Evolutionary conservation across 2,113 vertebrate genomes (phyloP), one percentile per base, ranked within the genome.

Genomic region (Bambusicola thoracicus): DNA sequence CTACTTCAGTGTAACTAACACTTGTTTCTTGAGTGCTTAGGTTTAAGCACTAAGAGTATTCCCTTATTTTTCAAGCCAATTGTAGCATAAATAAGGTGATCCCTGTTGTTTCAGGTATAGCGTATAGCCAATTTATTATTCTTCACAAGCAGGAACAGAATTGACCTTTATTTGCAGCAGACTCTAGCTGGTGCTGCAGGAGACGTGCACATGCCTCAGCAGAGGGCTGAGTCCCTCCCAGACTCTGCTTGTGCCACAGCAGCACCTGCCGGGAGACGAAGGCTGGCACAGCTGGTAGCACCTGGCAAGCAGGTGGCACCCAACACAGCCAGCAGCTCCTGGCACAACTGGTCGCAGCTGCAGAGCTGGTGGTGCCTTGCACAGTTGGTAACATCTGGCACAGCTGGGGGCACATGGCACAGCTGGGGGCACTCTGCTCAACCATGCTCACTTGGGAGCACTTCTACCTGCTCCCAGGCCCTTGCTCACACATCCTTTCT

Each of bases 201-300:
- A 67, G 81, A 83, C 30, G 1, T 40, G 43, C 67, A 40, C 92
- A 72, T 89, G 78, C 16, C 22, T 69, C 10, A 3, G 41, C 36
- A 8, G 76, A 67, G 43, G 46, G 18, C 61, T 25, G 63, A 94
- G 87, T 86, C 75, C 89, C 82, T 95, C 8, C 7, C 5, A 95
- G 90, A 56, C 46, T 88, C 74, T 93, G 80, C 93, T 90, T 58
- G 82, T 94, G 85, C 87, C 88, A 66, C 87, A 97, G 96, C 97
- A 97, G 80, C 96, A 95, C 81, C 95, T 96, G 92, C 96, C 55
- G 84, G 97, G 97, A 93, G 21, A 83, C 53, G 61, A 67, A 66
- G 44, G 83, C 79, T 92, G 95, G 83, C 94, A 92, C 93, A 92
- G 75, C 59, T 36, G 30, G 41, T 19, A 17, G 27, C 21, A 49